A percentile compares a stretch with the other conserved stretches of the same genome.
Conservation (phyloP, 2,113 vertebrate genomes). For the Ictalurus furcatus region DNA sequence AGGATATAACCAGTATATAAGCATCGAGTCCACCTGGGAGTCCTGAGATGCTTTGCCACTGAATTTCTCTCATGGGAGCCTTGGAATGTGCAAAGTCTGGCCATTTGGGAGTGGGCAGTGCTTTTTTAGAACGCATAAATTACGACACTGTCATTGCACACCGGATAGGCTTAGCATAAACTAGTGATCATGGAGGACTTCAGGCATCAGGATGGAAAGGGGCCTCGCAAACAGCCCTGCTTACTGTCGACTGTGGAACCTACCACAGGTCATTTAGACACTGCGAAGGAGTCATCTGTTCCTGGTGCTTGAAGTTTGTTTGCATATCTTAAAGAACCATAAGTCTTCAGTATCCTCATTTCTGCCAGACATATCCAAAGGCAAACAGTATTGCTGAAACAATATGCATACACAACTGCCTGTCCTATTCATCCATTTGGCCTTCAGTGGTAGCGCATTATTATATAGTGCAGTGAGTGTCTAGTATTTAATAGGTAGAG, state of each 20-base stretch:
- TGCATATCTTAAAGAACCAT: background rate
- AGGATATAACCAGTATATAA: conserved; percentile 9
- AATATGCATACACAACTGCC: background rate
- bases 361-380: background rate
- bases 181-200: conserved; percentile 41
- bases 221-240: conserved; percentile 23
- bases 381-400: background rate
- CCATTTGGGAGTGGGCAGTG: conserved; percentile 30
- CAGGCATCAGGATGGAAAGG: conserved; percentile 8
- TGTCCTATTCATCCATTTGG: background rate
- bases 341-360: conserved; percentile 17
- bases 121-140: conserved; percentile 43
- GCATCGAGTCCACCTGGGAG: conserved; percentile 30
- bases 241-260: conserved; percentile 9
- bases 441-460: background rate
- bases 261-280: conserved; percentile 35
- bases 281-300: background rate
- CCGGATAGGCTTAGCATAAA: conserved; percentile 35
- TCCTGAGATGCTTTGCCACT: conserved; percentile 24
- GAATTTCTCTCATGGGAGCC: conserved; percentile 34
- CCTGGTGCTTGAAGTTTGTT: background rate
- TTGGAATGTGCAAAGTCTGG: conserved; percentile 31
- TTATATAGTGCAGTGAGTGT: background rate
- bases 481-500: conserved; percentile 1
- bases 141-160: conserved; percentile 32